Base-by-base conservation (phyloP, 2,113 vertebrate species). In the Daubentonia madagascariensis region DNA sequence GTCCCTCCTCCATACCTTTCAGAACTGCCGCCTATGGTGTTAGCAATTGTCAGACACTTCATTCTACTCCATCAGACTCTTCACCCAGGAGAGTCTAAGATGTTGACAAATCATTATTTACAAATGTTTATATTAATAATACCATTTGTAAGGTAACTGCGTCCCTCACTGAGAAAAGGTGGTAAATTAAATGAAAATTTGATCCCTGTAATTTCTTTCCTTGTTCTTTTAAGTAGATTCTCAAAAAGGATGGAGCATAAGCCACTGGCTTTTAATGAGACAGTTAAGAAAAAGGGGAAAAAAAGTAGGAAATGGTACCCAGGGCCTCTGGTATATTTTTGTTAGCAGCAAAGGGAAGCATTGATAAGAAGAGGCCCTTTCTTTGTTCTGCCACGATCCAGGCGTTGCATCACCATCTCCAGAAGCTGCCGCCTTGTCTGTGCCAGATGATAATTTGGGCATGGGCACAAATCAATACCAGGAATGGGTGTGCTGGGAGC, bases 391-490 rank as follows among this genome's bases (percentile, higher is more conserved):
- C 95, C 93, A 91, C 35, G 73, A 50, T 98, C n/a, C 5, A 76
- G 96, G 87, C 92, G 98, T 98, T 99, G 98, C 98, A 98, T 99
- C 98, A 99, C 95, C 97, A 85, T 96, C 98, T 98, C 97, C 98
- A 98, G 98, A 93, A 98, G 98, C 97, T 48, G 89, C 48, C 95
- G 68, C 97, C 97, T 98, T 83, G 79, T 94, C 81, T 94, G 96
- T 97, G 98, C 98, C 97, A 98, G 95, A 95, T 89, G 97, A 98
- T 98, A 98, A 98, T 98, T 98, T 98, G 98, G 98, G 97, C 97
- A 97, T 86, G 98, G 96, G 97, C 98, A 97, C 98, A 98, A 98
- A 98, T 97, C 97, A 85, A 16, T 98, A 98, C 98, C 98, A 98
- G 98, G 98, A 98, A 98, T 98, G 98, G 98, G 97, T 97, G 92